Conservation (phyloP, 2,888 invertebrate species). For the Plagodis pulveraria region DNA sequence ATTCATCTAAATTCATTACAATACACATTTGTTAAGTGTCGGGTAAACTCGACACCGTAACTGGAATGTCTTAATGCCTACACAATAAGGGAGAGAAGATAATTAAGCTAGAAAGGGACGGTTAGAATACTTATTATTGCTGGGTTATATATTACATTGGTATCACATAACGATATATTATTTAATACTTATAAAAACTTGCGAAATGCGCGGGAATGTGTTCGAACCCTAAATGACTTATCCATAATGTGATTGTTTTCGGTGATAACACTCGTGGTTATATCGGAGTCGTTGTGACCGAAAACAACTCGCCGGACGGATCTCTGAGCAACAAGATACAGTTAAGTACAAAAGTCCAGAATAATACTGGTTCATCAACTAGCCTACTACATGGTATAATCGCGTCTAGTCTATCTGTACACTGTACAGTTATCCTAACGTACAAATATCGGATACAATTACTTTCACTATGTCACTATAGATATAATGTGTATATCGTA, state of each 20-base stretch:
- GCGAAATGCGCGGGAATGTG: constrained; percentile 25
- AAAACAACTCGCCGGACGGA: background rate
- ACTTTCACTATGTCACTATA: constrained; percentile 23
- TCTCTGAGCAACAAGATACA: constrained; percentile 31
- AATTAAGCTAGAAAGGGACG: constrained; percentile 23
- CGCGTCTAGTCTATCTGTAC: constrained; percentile 12
- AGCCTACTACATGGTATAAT: constrained; percentile 5
- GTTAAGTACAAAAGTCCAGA: constrained; percentile 35
- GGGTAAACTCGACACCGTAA: constrained; percentile 4
- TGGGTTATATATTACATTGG: constrained; percentile 18
- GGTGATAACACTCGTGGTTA: constrained; percentile 1
- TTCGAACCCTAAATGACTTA: constrained; percentile 27
- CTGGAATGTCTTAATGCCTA: constrained; percentile 4
- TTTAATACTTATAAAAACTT: constrained; percentile 1
- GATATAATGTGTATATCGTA: constrained; percentile 23
- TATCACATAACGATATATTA: constrained; percentile 25
- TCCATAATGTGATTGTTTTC: constrained; percentile 13
- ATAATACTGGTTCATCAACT: constrained; percentile 27
- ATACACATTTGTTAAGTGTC: constrained; percentile 14
- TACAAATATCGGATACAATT: constrained; percentile 11
- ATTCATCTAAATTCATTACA: constrained; percentile 12
- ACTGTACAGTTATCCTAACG: background rate
- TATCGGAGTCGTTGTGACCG: background rate
- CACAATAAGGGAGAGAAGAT: background rate
- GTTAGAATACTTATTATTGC: constrained; percentile 29